A percentile compares a stretch with the other conserved stretches of the same genome.
Conservation (phyloP, 2,113 vertebrate genomes). For the Noctilio leporinus region DNA sequence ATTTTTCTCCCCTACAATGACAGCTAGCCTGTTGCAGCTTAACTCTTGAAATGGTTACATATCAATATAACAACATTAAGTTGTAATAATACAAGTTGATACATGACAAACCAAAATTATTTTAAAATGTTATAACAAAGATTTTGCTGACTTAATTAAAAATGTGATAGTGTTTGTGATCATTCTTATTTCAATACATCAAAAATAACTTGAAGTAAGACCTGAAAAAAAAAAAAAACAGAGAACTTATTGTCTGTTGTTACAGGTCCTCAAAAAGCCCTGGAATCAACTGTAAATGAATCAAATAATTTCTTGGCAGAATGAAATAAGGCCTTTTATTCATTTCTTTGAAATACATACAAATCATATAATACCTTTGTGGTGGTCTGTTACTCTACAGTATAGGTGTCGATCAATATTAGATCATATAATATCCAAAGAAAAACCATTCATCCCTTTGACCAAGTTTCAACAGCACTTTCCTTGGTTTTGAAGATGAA, state of each 20-base stretch:
- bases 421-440: not conserved
- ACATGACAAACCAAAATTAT: not conserved
- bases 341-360: slow-evolving; percentile 30
- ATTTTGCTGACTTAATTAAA: not conserved
- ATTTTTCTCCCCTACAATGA: not conserved
- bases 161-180: not conserved
- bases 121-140: not conserved
- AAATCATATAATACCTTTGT: not conserved
- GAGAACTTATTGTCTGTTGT: not conserved
- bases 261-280: not conserved
- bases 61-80: not conserved
- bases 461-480: slow-evolving; percentile 40
- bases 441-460: slow-evolving; percentile 37
- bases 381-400: not conserved
- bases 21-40: not conserved
- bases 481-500: slow-evolving; percentile 41
- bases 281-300: not conserved
- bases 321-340: not conserved
- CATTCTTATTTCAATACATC: not conserved
- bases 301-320: not conserved
- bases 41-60: not conserved
- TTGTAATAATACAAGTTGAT: not conserved
- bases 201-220: not conserved
- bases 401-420: slow-evolving; percentile 26
- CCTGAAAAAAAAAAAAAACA: not conserved